Evolutionary conservation across 2,113 vertebrate species (phyloP).

Genomic region (Nannobrachium achirus): DNA sequence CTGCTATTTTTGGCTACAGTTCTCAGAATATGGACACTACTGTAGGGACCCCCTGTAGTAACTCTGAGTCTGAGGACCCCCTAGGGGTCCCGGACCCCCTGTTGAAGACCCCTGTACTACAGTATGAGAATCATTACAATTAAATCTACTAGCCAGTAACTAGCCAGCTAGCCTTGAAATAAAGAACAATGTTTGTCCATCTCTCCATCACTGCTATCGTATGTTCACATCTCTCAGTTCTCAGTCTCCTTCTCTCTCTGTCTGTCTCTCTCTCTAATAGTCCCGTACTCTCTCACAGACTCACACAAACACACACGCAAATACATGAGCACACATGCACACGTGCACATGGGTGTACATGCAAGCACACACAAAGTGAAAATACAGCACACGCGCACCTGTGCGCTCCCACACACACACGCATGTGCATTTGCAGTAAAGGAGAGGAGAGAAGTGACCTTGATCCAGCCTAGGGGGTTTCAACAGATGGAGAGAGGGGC

Average conservation of each 20-base stretch:
- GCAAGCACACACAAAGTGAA: background rate
- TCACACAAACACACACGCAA: background rate
- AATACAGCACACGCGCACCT: constrained; percentile 15
- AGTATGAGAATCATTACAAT: too few relatives aligned
- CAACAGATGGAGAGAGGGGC: constrained; percentile 75
- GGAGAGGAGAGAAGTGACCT: constrained; percentile 67
- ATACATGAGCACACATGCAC: background rate
- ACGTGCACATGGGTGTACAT: background rate
- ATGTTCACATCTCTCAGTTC: background rate
- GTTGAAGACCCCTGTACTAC: too few relatives aligned
- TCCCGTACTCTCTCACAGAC: background rate
- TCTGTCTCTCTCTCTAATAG: background rate
- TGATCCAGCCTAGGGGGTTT: constrained; percentile 75
- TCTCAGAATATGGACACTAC: too few relatives aligned
- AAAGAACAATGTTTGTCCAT: too few relatives aligned
- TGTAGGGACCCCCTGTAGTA: too few relatives aligned
- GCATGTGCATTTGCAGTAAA: constrained; percentile 39
- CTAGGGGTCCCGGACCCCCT: too few relatives aligned
- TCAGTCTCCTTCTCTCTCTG: background rate
- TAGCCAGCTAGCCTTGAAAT: too few relatives aligned
- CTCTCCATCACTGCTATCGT: too few relatives aligned
- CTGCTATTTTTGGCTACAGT: too few relatives aligned
- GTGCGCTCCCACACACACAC: constrained; percentile 17
- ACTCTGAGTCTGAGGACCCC: too few relatives aligned
- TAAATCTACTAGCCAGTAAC: too few relatives aligned